These are phyloP conservation scores for Petroica traversi DNA, from an alignment of 2,113 vertebrate genomes.

Conservation along the genomic window DNA sequence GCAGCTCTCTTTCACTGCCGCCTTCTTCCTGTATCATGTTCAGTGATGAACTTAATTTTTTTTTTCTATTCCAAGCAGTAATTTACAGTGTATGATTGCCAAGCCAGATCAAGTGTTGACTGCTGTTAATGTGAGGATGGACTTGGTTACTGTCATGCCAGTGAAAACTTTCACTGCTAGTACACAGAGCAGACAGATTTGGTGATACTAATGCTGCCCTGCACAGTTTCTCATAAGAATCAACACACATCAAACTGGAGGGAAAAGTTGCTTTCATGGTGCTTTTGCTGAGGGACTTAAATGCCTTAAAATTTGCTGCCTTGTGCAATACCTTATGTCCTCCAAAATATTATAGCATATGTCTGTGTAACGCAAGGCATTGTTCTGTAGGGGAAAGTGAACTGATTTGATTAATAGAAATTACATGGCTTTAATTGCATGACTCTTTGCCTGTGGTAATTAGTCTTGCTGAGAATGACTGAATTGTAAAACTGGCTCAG, in stretches of 20 bases:
- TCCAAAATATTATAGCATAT: background rate
- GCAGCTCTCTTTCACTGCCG: background rate
- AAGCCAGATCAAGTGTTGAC: background rate
- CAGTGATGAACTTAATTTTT: background rate
- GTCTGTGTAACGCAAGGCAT: background rate
- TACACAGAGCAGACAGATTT: background rate
- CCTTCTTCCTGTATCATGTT: background rate
- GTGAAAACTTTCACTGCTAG: background rate
- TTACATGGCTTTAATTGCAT: background rate
- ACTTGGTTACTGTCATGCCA: background rate
- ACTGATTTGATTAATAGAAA: constrained; percentile 30
- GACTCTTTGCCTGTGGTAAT: constrained; percentile 7
- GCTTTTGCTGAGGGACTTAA: background rate
- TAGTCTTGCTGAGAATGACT: constrained; percentile 29
- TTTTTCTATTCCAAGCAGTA: background rate
- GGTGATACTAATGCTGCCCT: background rate
- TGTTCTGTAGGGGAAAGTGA: background rate
- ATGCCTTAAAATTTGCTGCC: background rate
- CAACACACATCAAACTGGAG: background rate
- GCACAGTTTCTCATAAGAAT: background rate
- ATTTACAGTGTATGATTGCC: background rate
- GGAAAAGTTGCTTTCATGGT: background rate
- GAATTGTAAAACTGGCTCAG: background rate
- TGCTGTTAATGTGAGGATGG: background rate
- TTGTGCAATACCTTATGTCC: background rate